Evolutionary conservation across 2,797 vertebrate genomes (phyloP).

Genomic region (Prionace glauca): DNA sequence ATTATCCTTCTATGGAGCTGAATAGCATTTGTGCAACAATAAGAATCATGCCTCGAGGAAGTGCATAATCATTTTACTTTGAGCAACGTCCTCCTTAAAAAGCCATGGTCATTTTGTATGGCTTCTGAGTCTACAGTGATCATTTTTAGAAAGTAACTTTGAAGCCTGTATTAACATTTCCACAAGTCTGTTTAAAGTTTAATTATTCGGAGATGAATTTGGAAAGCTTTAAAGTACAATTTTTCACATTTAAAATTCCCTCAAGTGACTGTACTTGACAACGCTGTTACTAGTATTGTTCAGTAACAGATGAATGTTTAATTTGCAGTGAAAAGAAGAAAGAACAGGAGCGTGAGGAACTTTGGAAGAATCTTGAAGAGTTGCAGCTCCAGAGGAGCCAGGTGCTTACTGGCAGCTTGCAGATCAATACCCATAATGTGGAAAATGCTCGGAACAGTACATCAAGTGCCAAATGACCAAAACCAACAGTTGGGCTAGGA

Average conservation of each 20-base stretch:
- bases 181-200: neutral
- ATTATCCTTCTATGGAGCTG: conserved; percentile 1
- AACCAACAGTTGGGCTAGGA: conserved; percentile 51
- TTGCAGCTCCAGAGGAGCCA: conserved; percentile 62
- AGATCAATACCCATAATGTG: conserved; percentile 71
- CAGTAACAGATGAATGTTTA: neutral
- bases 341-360: conserved; percentile 89
- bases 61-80: neutral
- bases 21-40: neutral
- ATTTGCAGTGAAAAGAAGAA: conserved; percentile 85
- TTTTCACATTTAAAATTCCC: neutral
- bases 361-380: conserved; percentile 91
- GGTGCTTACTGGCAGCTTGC: conserved; percentile 56
- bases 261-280: neutral
- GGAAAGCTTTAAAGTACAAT: neutral
- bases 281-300: neutral
- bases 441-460: conserved; percentile 61
- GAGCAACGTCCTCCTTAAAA: neutral
- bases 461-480: conserved; percentile 67
- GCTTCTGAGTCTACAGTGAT: neutral
- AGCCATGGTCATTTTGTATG: neutral
- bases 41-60: neutral
- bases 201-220: neutral
- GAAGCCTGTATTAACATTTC: neutral
- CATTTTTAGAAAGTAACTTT: neutral